Conservation (phyloP, 1,140 invertebrate species). For the Idris sp. region DNA sequence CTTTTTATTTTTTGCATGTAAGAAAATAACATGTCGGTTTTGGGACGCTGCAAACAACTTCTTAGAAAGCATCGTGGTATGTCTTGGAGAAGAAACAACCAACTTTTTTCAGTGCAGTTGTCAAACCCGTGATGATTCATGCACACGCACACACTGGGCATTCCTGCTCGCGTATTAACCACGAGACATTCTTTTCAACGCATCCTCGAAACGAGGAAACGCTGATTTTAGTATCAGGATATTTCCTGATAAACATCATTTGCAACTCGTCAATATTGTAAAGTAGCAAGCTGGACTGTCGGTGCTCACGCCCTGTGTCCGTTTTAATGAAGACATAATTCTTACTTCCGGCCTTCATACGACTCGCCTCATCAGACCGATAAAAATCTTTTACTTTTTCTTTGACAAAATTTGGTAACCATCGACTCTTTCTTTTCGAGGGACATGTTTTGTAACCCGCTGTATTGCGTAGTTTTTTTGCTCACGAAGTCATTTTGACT, state of each 20-base stretch:
- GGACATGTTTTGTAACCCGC: conserved; percentile 4
- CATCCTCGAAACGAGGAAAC: too few relatives aligned
- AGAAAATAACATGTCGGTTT: too few relatives aligned
- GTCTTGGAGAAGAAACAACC: too few relatives aligned
- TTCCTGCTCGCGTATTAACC: too few relatives aligned
- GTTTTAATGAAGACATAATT: conserved; percentile 18
- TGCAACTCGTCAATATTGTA: conserved; percentile 15
- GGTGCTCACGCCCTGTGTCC: conserved; percentile 3
- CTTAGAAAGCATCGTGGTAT: too few relatives aligned
- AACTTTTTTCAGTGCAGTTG: too few relatives aligned
- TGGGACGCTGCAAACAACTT: too few relatives aligned
- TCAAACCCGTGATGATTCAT: too few relatives aligned
- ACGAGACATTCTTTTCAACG: too few relatives aligned
- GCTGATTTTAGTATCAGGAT: conserved; percentile 11
- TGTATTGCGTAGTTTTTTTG: conserved; percentile 11
- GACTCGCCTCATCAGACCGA: conserved; percentile 7
- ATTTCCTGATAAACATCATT: conserved; percentile 1
- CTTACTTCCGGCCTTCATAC: conserved; percentile 18
- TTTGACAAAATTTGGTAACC: background rate
- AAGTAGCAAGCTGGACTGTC: conserved; percentile 12
- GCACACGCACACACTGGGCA: too few relatives aligned
- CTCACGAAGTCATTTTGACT: conserved; percentile 10
- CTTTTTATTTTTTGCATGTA: too few relatives aligned
- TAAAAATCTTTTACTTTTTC: conserved; percentile 20
- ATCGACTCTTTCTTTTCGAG: conserved; percentile 5